These are phyloP conservation scores for Halcyon smyrnensis DNA, from an alignment of 2,797 vertebrate species.

Conservation along the genomic window DNA sequence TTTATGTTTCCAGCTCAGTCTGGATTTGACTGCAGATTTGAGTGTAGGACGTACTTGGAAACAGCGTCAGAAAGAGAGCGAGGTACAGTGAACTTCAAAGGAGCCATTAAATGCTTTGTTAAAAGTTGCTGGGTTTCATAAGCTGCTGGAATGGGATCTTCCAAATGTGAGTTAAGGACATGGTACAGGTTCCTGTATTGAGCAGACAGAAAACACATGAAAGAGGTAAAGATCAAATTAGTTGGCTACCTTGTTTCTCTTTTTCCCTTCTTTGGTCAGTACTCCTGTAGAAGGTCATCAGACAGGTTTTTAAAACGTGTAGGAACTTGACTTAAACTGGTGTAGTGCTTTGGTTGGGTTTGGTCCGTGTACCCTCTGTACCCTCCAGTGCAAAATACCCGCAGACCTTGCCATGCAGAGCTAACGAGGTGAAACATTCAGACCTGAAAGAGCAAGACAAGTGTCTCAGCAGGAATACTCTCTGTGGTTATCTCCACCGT, in stretches of 20 bases:
- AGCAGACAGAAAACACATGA: not conserved
- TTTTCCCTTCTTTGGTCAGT: not conserved
- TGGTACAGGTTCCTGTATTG: not conserved
- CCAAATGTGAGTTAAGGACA: not conserved
- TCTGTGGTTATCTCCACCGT: fast-evolving
- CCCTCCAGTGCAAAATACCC: not conserved
- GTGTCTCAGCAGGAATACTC: not conserved
- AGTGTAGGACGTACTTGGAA: not conserved
- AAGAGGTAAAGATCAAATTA: not conserved
- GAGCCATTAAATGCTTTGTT: not conserved
- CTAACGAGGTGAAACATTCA: not conserved
- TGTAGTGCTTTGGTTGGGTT: not conserved
- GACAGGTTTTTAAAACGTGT: not conserved
- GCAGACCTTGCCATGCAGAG: not conserved
- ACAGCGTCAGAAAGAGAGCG: not conserved
- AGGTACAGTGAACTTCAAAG: not conserved
- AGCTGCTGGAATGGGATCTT: not conserved
- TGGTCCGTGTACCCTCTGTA: not conserved
- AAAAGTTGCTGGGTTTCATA: not conserved
- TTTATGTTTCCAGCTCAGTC: not conserved
- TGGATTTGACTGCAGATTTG: not conserved
- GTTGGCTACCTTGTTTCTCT: not conserved
- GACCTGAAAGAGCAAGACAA: not conserved
- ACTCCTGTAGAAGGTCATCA: not conserved
- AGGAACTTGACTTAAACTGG: not conserved